Evolutionary conservation across 2,888 invertebrate species (phyloP), one percentile per base, ranked within the genome.

Genomic region (Drosophila nr. medialis): DNA sequence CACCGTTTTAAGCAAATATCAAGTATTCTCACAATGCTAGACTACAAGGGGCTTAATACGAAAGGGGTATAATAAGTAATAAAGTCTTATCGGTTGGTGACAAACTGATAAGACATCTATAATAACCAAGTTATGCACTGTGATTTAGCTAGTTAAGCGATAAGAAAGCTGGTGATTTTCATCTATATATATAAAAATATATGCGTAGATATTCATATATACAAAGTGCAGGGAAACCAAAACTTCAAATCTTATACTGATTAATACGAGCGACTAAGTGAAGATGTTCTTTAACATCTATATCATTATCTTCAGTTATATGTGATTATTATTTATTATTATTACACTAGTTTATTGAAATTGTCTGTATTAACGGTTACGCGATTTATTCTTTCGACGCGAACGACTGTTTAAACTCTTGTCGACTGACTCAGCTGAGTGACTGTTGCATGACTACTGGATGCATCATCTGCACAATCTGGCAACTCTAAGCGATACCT

Each of bases 61-160:
- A 13, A 13, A 18, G 11, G 8, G 6, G n/a, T 4, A 36, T 21
- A 34, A 18, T 11, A 32, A 21, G 45, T 15, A n/a, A 4, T 29
- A 1, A 10, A 8, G 24, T 53, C 74, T 82, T 77, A 77, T 83
- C 83, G 58, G 49, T 58, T 27, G 42, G 24, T 60, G 36, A 18
- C 21, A 64, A 53, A 24, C 49, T 42, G 67, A 40, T 29, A 48
- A 30, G n/a, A n/a, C n/a, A n/a, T n/a, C n/a, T n/a, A 34, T 32
- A 65, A 55, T 49, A 42, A 21, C 32, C 11, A 42, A 51, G 15
- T 34, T 62, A 53, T 59, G 73, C 59, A 60, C 58, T 71, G 64
- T 73, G 56, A 51, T 34, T 38, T 11, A 40, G 55, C 53, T 55
- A 55, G 64, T 60, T 61, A 29, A 59, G 56, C 29, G 75, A 71